phyloP scores from a whole-genome alignment of 2,113 vertebrate species.

The Ibidorhyncha struthersii region DNA sequence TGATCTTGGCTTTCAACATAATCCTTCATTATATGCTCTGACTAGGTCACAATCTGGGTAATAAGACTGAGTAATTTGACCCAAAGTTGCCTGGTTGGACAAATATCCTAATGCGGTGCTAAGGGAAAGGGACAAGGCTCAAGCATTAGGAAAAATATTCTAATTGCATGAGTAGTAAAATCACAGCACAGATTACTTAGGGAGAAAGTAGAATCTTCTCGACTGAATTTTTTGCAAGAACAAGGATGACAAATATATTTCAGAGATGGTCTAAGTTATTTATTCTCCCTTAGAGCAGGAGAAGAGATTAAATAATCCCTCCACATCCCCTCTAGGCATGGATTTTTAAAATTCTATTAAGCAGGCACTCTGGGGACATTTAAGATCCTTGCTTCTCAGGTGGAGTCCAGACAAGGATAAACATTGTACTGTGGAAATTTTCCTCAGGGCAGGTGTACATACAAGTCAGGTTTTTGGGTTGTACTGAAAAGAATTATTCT shows the following conservation, averaged over 20 bases:
- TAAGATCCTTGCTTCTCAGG: neutral
- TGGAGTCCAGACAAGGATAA: neutral
- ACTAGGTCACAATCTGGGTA: neutral
- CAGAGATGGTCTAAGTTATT: neutral
- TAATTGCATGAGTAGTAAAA: neutral
- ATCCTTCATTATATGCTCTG: neutral
- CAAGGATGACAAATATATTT: neutral
- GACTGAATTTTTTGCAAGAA: neutral
- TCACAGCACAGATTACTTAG: neutral
- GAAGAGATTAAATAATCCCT: neutral
- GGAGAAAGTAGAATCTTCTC: neutral
- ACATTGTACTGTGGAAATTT: neutral
- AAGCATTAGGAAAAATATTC: neutral
- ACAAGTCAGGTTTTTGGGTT: neutral
- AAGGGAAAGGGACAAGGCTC: neutral
- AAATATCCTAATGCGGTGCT: neutral
- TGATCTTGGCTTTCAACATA: neutral
- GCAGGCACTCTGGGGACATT: neutral
- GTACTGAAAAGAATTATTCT: neutral
- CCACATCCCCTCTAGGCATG: accelerated
- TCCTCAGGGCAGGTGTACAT: neutral
- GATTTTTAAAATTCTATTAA: neutral
- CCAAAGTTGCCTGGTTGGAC: neutral
- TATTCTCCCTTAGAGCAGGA: neutral
- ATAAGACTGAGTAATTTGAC: neutral